Evolutionary conservation across 2,888 invertebrate species (phyloP), one percentile per base, ranked within the genome.

Genomic region (Agrenia bidenticulata): DNA sequence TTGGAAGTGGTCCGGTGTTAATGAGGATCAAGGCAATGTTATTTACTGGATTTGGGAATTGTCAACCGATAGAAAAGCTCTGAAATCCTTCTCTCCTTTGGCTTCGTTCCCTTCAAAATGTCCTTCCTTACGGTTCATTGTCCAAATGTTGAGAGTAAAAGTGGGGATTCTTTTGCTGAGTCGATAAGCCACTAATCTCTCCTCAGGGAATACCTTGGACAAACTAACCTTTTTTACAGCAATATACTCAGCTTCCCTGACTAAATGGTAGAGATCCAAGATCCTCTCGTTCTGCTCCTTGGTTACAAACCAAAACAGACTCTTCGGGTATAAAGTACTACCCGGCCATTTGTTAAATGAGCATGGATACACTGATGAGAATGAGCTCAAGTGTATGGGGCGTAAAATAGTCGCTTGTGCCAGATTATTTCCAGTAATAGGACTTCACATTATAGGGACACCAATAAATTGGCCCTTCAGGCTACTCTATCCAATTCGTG

Each of bases 121-220:
- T 15, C 9, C 42, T 7, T 58, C 19, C 37, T n/a, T 39, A 19
- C 11, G 27, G 49, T 23, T 58, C 58, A 58, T 58, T 42, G 49
- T 57, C 41, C 23, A 41, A 39, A 57, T 57, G 42, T 41, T 49
- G 49, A n/a, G 32, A 50, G 61, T 59, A 24, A 42, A 61, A 42
- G 53, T 57, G 57, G 65, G 63, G 66, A 64, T 66, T 73, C 72
- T 72, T 72, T 72, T 75, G 75, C 75, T 75, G 75, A 76, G 72
- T 73, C 73, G 70, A 73, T 73, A 73, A 73, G 73, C 74, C 74
- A 73, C 73, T 76, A 76, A 76, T 76, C 76, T 76, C 69, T 74
- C 76, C 69, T 61, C 42, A 61, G 76, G 74, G 76, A 75, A 67
- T 69, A 69, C 63, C 63, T 67, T 45, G 9, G 2, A 2, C 24